Conservation (phyloP, 2,113 vertebrate species). For the Maccullochella peelii region DNA sequence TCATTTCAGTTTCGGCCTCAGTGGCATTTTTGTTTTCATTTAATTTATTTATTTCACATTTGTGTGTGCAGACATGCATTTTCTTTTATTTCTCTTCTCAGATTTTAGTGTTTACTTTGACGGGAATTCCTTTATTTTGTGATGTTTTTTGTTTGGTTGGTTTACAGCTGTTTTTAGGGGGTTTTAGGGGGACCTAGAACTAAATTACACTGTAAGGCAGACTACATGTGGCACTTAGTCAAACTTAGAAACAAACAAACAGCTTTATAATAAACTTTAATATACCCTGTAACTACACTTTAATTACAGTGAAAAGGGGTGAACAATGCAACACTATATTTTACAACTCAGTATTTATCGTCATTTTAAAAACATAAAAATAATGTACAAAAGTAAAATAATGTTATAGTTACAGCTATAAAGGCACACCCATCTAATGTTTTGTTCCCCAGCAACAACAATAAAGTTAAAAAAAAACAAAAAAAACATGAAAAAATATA, state of each 20-base stretch:
- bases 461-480: background rate
- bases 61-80: background rate
- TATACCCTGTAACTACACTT: background rate
- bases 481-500: no score
- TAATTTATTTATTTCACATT: background rate
- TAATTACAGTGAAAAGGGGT: background rate
- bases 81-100: background rate
- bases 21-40: background rate
- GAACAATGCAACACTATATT: background rate
- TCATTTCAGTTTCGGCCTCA: background rate
- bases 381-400: background rate
- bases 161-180: background rate
- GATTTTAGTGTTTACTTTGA: background rate
- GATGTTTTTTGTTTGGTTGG: background rate
- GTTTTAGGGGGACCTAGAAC: background rate
- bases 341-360: background rate
- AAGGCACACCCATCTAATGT: background rate
- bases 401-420: background rate
- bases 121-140: background rate
- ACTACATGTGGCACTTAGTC: background rate
- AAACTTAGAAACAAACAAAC: no score
- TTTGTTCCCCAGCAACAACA: no score
- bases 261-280: background rate
- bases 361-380: background rate
- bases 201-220: background rate